phyloP scores from a whole-genome alignment of 2,113 vertebrate species.

The Epinephelus moara region DNA sequence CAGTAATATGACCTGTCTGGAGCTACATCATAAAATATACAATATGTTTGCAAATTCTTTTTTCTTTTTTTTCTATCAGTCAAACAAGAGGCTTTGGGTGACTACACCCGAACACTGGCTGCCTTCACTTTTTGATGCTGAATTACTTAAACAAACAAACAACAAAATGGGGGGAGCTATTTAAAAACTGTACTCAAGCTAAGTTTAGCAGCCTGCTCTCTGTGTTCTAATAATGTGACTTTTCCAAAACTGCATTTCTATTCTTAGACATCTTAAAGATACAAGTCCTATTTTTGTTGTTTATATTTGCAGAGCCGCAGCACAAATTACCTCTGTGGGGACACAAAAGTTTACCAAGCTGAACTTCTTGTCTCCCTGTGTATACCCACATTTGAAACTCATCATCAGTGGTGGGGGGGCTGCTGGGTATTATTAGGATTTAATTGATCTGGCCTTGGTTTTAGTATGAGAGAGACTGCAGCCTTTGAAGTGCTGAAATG shows the following conservation, averaged over 20 bases:
- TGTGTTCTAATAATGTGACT: not conserved
- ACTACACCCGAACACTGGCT: not conserved
- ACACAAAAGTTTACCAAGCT: slow-evolving; percentile 30
- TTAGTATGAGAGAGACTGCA: slow-evolving; percentile 43
- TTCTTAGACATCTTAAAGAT: slow-evolving; percentile 1
- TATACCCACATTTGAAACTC: slow-evolving; percentile 45
- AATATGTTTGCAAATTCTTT: not conserved
- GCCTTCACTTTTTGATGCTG: not conserved
- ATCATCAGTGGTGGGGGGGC: slow-evolving; percentile 11
- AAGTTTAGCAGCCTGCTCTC: not conserved
- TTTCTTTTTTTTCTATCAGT: not conserved
- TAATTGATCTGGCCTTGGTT: slow-evolving; percentile 63
- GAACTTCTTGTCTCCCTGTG: slow-evolving; percentile 24
- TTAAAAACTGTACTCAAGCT: not conserved
- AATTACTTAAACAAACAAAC: not conserved
- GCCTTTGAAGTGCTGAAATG: slow-evolving; percentile 71
- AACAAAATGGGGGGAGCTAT: not conserved
- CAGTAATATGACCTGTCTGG: not conserved
- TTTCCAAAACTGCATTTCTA: slow-evolving; percentile 4
- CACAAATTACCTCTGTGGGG: slow-evolving; percentile 22
- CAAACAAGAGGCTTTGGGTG: not conserved
- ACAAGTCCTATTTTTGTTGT: slow-evolving; percentile 2
- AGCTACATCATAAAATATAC: not conserved
- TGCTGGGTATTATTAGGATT: slow-evolving; percentile 63
- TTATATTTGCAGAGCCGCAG: not conserved